Conservation (phyloP, 23 tunicate genomes). For the Trididemnum miniatum region DNA sequence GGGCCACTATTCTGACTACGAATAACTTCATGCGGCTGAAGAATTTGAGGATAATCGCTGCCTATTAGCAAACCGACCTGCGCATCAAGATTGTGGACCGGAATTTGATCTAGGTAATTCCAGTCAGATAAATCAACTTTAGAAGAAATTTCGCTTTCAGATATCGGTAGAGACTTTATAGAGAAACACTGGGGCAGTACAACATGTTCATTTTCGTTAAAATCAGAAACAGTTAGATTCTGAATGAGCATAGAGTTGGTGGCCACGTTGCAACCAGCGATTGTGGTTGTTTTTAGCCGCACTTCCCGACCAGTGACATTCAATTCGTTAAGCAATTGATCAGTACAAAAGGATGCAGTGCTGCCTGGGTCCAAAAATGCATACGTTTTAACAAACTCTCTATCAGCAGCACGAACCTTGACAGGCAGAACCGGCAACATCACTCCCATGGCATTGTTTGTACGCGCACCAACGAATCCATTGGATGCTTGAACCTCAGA, state of each 20-base stretch:
- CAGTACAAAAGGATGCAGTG: slow-evolving; percentile 11
- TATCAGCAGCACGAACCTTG: neutral
- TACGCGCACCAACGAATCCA: neutral
- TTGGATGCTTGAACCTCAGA: neutral
- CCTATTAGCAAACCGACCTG: neutral
- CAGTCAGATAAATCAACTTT: neutral
- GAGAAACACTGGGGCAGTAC: neutral
- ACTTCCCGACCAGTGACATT: no score
- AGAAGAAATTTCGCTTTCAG: neutral
- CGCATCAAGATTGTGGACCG: neutral
- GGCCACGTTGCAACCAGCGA: neutral
- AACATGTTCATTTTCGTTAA: slow-evolving; percentile 8
- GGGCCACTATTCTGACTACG: neutral
- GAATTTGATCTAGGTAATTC: neutral
- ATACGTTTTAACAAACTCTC: neutral
- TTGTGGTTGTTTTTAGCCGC: slow-evolving; percentile 22
- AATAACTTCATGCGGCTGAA: no score
- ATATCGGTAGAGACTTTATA: slow-evolving; percentile 21
- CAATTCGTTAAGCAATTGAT: neutral
- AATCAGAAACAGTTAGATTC: slow-evolving; percentile 22
- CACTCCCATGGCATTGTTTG: neutral
- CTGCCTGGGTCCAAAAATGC: slow-evolving; percentile 7
- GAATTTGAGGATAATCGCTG: neutral
- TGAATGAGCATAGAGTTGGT: slow-evolving; percentile 17
- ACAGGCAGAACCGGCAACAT: neutral